Percentiles rank a stretch among this genome's conserved stretches.
phyloP scores from a whole-genome alignment of 1,140 invertebrate genomes.

The Bombus huntii region DNA sequence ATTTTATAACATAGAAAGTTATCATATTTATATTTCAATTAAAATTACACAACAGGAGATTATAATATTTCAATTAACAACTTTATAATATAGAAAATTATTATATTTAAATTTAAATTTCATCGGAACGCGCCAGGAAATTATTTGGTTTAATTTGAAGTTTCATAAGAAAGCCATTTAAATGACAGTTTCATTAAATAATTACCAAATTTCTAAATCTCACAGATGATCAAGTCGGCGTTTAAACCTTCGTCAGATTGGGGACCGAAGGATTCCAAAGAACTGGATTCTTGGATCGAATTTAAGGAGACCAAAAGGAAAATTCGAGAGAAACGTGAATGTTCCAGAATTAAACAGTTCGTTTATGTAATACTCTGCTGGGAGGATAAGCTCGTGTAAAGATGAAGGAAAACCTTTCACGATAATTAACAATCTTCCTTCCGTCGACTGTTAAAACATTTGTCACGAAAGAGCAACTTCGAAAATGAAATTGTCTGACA shows the following conservation, averaged over 20 bases:
- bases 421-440: too few relatives aligned
- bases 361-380: conserved; percentile 73
- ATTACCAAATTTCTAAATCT: not conserved
- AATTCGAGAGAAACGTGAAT: conserved; percentile 74
- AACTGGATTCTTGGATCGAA: conserved; percentile 77
- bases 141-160: not conserved
- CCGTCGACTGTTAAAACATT: too few relatives aligned
- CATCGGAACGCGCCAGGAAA: too few relatives aligned
- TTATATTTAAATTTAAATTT: too few relatives aligned
- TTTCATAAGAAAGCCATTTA: not conserved
- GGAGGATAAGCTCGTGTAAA: conserved; percentile 73
- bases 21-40: too few relatives aligned
- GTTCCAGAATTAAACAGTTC: conserved; percentile 75
- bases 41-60: too few relatives aligned
- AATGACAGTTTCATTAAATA: too few relatives aligned
- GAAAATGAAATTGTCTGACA: too few relatives aligned
- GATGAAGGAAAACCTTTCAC: too few relatives aligned
- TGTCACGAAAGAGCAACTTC: too few relatives aligned
- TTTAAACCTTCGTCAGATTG: conserved; percentile 83
- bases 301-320: conserved; percentile 77
- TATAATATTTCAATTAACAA: too few relatives aligned
- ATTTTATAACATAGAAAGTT: not conserved
- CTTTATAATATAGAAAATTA: too few relatives aligned
- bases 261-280: conserved; percentile 81
- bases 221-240: conserved; percentile 81